Percentiles rank a stretch among this genome's conserved stretches.
Evolutionary conservation across 2,113 vertebrate species (phyloP).

Genomic region (Alces alces): DNA sequence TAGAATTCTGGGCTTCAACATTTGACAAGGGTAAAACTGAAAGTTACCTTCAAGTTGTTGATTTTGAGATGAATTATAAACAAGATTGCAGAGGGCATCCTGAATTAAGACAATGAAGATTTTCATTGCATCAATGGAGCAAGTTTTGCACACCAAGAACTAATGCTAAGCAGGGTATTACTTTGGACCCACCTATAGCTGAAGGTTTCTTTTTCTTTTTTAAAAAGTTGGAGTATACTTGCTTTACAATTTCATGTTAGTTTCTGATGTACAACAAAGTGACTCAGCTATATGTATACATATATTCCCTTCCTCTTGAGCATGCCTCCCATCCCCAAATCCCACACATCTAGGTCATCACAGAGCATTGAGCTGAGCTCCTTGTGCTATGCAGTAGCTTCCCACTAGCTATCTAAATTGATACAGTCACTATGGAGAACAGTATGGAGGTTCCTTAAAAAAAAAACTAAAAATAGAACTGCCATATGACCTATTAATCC

Average conservation of each 20-base stretch:
- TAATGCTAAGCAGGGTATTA: not conserved
- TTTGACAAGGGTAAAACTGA: not conserved
- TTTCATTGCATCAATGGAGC: not conserved
- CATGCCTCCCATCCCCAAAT: not conserved
- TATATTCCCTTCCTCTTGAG: not conserved
- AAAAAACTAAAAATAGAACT: not conserved
- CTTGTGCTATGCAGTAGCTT: not conserved
- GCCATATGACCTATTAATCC: not conserved
- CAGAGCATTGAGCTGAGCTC: not conserved
- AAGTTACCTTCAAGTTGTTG: not conserved
- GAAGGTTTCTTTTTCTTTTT: not conserved
- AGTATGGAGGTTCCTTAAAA: not conserved
- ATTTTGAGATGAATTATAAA: not conserved
- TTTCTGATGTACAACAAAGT: not conserved
- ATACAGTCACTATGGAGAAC: not conserved
- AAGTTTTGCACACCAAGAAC: not conserved
- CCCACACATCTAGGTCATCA: not conserved
- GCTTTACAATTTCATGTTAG: not conserved
- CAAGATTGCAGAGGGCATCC: not conserved
- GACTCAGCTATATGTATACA: not conserved
- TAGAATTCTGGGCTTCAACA: not conserved
- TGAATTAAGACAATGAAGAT: not conserved
- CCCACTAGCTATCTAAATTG: not conserved
- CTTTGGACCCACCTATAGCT: not conserved
- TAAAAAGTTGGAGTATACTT: not conserved